A percentile compares a stretch with the other conserved stretches of the same genome.
Conservation (phyloP, 2,888 invertebrate species). For the Ophion costatus region DNA sequence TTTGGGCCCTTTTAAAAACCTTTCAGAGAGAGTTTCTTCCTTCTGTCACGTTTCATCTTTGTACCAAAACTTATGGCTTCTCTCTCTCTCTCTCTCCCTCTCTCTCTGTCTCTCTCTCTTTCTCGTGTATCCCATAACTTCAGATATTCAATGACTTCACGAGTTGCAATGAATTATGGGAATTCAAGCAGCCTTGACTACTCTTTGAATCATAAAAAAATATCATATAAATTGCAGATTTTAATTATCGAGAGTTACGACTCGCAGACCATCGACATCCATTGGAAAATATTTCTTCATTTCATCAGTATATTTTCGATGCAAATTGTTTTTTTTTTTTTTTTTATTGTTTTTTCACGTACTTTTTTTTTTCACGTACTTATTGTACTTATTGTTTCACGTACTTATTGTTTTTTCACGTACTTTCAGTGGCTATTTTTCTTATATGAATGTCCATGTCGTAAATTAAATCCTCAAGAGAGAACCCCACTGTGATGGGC, state of each 20-base stretch:
- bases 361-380: no score
- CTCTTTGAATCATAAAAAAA: slow-evolving; percentile 1
- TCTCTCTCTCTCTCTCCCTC: slow-evolving; percentile 11
- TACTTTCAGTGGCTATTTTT: background rate
- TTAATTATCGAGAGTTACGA: slow-evolving; percentile 11
- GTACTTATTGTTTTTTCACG: no score
- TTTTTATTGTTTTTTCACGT: background rate
- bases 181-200: slow-evolving; percentile 5
- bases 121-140: background rate
- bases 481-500: no score
- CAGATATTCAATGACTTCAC: slow-evolving; percentile 32
- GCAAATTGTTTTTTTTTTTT: background rate
- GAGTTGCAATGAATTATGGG: slow-evolving; percentile 14
- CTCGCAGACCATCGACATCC: background rate
- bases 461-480: background rate
- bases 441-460: background rate
- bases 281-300: background rate
- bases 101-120: no score
- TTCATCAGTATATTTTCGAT: background rate
- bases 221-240: background rate
- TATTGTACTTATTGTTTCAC: no score
- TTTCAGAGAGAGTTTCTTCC: slow-evolving; percentile 4
- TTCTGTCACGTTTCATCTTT: slow-evolving; percentile 26
- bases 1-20: slow-evolving; percentile 15
- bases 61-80: slow-evolving; percentile 19